Percentiles rank a stretch among this genome's conserved stretches.
Conservation (phyloP, 1,140 invertebrate genomes). For the Polyergus mexicanus region DNA sequence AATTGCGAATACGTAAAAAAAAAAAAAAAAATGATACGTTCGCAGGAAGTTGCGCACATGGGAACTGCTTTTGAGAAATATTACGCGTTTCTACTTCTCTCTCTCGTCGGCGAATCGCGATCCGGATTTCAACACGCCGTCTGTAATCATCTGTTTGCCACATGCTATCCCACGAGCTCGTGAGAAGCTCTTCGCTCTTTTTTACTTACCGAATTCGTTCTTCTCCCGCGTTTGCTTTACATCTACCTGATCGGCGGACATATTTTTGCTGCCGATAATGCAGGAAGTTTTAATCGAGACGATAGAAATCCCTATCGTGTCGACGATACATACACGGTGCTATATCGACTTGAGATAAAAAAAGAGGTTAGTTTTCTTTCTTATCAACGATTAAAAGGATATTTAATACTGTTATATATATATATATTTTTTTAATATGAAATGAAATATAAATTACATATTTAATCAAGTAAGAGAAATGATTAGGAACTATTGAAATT, state of each 20-base stretch:
- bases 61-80: slow-evolving; percentile 35
- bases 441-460: neutral
- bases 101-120: slow-evolving; percentile 41
- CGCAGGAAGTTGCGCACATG: slow-evolving; percentile 49
- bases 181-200: slow-evolving; percentile 60
- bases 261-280: slow-evolving; percentile 28
- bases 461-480: neutral
- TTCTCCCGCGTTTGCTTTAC: neutral
- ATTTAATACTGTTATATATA: neutral
- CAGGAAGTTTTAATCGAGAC: neutral
- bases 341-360: slow-evolving; percentile 11
- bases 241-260: neutral
- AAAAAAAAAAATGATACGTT: neutral
- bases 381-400: slow-evolving; percentile 3
- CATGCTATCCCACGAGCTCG: slow-evolving; percentile 27
- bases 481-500: too few species aligned
- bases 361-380: neutral
- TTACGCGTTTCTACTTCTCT: slow-evolving; percentile 8
- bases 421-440: neutral
- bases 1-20: neutral
- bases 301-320: neutral
- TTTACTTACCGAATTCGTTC: slow-evolving; percentile 4
- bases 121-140: slow-evolving; percentile 44
- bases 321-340: neutral
- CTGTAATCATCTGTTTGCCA: slow-evolving; percentile 63